Base-by-base conservation (phyloP, 2,888 invertebrate species). In the Hypselothyrea guttata region DNA sequence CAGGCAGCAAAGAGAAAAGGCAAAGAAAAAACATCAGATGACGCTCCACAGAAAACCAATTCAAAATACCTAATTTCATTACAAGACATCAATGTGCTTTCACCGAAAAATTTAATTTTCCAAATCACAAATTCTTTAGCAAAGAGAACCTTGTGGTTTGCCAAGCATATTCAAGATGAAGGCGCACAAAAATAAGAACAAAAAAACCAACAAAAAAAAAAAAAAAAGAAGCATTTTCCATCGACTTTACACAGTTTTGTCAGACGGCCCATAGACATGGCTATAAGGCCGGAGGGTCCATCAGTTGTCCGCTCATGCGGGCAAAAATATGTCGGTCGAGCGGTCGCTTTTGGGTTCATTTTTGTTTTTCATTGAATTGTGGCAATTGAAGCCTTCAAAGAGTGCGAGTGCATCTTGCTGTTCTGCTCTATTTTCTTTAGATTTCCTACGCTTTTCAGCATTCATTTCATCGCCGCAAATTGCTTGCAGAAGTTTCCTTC, bases 91-190 rank as follows among this genome's bases (percentile, higher is more conserved):
- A 71, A 48, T 69, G 82, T 71, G 70, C 62, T 58, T 61, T 65
- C 65, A 62, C 59, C 57, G 67, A 66, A 58, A 73, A 84, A 77
- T 73, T 77, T 69, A 79, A 84, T 82, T 84, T 84, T 82, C 77
- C 77, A 75, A 84, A 74, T 79, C 79, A 79, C 77, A 78, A 78
- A 77, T 67, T 84, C 69, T 73, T 74, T 73, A 41, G 34, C 16
- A 22, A 11, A 13, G 45, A n/a, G 12, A 12, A 12, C 11, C 33
- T 11, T 45, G 4, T 9, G 8, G 7, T 12, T 16, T 40, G 33
- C 42, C 15, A 16, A 12, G 7, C 11, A 11, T 27, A 22, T 22
- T 5, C 22, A 45, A 33, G 22, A 35, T 41, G 27, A 48, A 47
- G 46, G 42, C 13, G 22, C 11, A 35, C 28, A 49, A 40, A 8